Conservation (phyloP, 2,888 invertebrate species). For the Teleogryllus oceanicus region DNA sequence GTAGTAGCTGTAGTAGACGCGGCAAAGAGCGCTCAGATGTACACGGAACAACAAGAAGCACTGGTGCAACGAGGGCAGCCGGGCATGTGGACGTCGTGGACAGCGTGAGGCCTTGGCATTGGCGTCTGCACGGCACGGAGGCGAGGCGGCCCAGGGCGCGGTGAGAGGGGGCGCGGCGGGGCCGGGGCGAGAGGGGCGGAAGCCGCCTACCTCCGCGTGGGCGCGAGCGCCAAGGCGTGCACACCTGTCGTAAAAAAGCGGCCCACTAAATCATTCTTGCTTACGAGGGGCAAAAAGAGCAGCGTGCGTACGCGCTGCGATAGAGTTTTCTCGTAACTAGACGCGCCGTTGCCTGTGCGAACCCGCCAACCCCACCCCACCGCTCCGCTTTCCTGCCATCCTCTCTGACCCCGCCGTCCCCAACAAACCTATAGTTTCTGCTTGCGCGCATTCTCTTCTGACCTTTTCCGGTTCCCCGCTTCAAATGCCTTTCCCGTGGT, state of each 20-base stretch:
- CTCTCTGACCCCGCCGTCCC: not conserved
- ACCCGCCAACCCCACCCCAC: not conserved
- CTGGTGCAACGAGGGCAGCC: no score
- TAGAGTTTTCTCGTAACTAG: slow-evolving; percentile 10
- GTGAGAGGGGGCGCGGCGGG: not conserved
- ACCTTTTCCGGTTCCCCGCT: no score
- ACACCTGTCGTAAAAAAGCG: slow-evolving; percentile 4
- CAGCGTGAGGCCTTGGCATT: no score
- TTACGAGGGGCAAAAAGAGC: not conserved
- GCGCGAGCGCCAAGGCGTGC: not conserved
- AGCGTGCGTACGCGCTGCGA: not conserved
- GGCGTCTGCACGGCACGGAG: not conserved
- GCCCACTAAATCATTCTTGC: slow-evolving; percentile 18
- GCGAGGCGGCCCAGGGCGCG: not conserved
- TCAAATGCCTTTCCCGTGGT: no score
- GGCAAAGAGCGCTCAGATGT: no score
- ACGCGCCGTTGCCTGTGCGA: not conserved
- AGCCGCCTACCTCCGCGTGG: not conserved
- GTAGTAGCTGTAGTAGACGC: no score
- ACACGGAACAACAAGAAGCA: no score
- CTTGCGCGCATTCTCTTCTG: no score
- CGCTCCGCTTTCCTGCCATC: no score
- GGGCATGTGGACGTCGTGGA: no score
- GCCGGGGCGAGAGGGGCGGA: not conserved
- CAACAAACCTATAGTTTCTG: not conserved